Conservation (phyloP, 2,888 invertebrate species). For the Agrochola litura region DNA sequence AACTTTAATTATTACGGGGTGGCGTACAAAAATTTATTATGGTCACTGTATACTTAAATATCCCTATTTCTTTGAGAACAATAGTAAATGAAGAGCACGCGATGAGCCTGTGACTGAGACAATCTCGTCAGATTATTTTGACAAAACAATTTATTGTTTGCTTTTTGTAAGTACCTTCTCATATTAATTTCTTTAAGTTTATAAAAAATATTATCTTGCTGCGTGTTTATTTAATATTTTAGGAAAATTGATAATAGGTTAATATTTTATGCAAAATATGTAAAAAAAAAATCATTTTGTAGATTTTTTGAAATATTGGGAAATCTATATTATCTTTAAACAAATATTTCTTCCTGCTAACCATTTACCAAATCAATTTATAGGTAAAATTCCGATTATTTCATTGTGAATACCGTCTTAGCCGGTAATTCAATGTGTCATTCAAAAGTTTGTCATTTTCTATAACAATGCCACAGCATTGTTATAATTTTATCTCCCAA, state of each 20-base stretch:
- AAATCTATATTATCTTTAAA: background rate
- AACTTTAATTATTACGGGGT: background rate
- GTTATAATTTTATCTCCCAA: background rate
- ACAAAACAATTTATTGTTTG: constrained; percentile 59
- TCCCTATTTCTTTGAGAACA: constrained; percentile 63
- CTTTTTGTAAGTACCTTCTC: constrained; percentile 7
- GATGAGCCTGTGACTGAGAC: constrained; percentile 58
- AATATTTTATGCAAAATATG: background rate
- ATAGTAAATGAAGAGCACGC: constrained; percentile 67
- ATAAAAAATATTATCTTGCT: constrained; percentile 7
- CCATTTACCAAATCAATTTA: background rate
- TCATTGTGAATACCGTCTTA: no score
- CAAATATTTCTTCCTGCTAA: background rate
- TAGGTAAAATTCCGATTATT: background rate
- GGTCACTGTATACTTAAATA: constrained; percentile 63
- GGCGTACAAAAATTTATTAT: constrained; percentile 1
- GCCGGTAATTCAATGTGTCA: background rate
- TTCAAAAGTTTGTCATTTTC: background rate
- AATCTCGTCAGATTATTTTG: constrained; percentile 63
- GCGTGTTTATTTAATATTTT: background rate
- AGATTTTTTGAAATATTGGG: no score
- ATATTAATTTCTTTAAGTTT: constrained; percentile 27
- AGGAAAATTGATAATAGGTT: background rate
- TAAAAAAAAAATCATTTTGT: background rate
- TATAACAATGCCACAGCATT: background rate